A percentile compares a stretch with the other conserved stretches of the same genome.
Conservation (phyloP, 2,888 invertebrate species). For the Notocelia uddmanniana region DNA sequence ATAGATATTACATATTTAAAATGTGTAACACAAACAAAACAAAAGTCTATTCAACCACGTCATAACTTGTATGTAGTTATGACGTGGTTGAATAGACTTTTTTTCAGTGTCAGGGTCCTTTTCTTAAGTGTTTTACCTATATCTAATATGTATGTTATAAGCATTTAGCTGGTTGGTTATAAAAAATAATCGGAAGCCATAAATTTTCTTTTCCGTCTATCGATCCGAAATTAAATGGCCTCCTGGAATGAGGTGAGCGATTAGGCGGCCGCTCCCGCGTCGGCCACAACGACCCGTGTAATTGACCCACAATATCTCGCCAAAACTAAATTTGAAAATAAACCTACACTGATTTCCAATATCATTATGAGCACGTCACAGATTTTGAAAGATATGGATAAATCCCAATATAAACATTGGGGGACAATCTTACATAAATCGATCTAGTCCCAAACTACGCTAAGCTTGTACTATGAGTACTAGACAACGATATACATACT, state of each 20-base stretch:
- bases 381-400: not conserved
- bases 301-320: constrained; percentile 29
- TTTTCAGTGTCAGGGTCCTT: too few relatives aligned
- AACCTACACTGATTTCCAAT: not conserved
- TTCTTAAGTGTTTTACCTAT: too few relatives aligned
- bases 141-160: not conserved
- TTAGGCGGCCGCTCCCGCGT: constrained; percentile 48
- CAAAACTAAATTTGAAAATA: constrained; percentile 21
- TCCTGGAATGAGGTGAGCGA: constrained; percentile 50
- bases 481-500: too few relatives aligned
- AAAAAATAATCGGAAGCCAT: constrained; percentile 29
- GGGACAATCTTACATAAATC: too few relatives aligned
- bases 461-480: too few relatives aligned
- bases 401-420: too few relatives aligned
- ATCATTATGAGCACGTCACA: not conserved
- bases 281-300: constrained; percentile 37
- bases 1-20: too few relatives aligned
- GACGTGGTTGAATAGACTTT: too few relatives aligned
- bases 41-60: too few relatives aligned
- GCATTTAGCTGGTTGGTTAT: not conserved
- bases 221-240: constrained; percentile 49
- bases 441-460: too few relatives aligned
- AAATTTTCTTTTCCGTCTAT: constrained; percentile 45
- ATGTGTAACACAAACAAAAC: too few relatives aligned
- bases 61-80: too few relatives aligned